Evolutionary conservation across 1,140 invertebrate species (phyloP).

Genomic region (Tachypleus tridentatus): DNA sequence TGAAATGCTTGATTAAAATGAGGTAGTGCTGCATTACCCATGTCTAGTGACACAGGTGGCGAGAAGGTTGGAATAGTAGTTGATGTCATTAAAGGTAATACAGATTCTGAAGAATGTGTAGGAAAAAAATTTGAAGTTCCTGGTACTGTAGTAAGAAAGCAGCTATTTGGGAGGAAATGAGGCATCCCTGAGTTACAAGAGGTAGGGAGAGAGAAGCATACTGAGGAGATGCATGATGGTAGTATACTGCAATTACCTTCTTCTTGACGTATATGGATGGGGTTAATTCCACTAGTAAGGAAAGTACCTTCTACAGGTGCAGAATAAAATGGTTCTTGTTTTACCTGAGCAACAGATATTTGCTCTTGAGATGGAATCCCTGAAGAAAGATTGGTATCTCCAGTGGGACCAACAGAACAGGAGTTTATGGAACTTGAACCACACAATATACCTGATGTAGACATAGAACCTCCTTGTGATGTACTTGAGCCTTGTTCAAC

Average conservation of each 20-base stretch:
- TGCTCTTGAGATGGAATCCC: background rate
- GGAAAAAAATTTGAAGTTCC: constrained; percentile 11
- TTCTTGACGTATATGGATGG: background rate
- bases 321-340: background rate
- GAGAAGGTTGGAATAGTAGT: constrained; percentile 8
- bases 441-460: too few species aligned
- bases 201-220: constrained; percentile 13
- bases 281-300: background rate
- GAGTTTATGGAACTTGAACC: too few species aligned
- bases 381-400: background rate
- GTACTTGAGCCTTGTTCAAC: background rate
- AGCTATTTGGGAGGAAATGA: constrained; percentile 15
- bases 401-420: background rate
- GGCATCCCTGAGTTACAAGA: constrained; percentile 11
- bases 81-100: background rate
- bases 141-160: constrained; percentile 13
- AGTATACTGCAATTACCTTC: too few species aligned
- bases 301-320: background rate
- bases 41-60: constrained; percentile 14
- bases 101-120: constrained; percentile 11
- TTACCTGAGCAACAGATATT: background rate
- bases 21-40: constrained; percentile 21
- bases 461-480: too few species aligned
- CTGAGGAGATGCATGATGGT: background rate
- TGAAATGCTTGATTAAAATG: constrained; percentile 28